Evolutionary conservation across 2,888 invertebrate genomes (phyloP), one percentile per base, ranked within the genome.

Genomic region (Ornithoptera alexandrae): DNA sequence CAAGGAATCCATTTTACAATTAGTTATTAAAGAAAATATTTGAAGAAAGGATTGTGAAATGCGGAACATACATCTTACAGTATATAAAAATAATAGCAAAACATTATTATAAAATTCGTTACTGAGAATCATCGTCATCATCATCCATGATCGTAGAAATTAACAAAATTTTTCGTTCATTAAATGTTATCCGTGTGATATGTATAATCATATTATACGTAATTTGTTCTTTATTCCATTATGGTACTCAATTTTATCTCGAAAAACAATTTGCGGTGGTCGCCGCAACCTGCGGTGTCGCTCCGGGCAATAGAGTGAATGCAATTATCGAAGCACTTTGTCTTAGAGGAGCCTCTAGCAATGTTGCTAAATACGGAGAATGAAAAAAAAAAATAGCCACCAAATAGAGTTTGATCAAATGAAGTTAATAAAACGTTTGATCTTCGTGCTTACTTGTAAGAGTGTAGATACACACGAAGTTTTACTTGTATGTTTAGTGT

Each of bases 301-400:
- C 73, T 74, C 64, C 66, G 72, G 70, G 74, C 72, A 72, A 70
- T 71, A 53, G 75, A 72, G 74, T 72, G 78, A 87, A 89, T 84
- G 82, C 83, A 88, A 89, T 89, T 89, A 89, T 79, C 77, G 72
- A 69, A 82, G 82, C 87, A 88, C 88, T 89, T 83, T 82, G 70
- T 67, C 60, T 67, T 70, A 67, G 39, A 61, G 53, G 39, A 56
- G 42, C 22, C 46, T 20, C 56, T 46, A 22, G 61, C 64, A 67
- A 67, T 65, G 30, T 56, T 42, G 56, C 67, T 70, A 64, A 64
- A 67, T 67, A 67, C 53, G 46, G 5, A 15, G 50, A 65, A 56
- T 30, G 42, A 59, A 30, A 46, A 22, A 17, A n/a, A 65, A 56
- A 65, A 24, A 50, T 24, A 50, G 1, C 24, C 22, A 22, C 10